Base-by-base conservation (phyloP, 2,113 vertebrate species). In the Pollimyrus isidori region DNA sequence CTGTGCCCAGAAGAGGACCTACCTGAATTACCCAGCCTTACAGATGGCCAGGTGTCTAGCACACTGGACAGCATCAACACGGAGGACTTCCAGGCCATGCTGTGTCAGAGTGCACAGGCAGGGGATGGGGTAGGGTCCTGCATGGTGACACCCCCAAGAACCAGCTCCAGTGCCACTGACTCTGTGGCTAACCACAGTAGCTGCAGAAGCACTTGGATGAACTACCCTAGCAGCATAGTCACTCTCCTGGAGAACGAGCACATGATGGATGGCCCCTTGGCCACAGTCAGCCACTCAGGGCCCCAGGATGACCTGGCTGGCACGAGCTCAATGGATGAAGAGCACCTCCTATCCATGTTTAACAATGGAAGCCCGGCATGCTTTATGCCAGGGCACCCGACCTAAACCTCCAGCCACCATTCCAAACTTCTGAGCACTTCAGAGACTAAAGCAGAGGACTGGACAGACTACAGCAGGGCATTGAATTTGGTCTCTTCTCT, bases 71-170 rank as follows among this genome's bases (percentile, higher is more conserved):
- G 93, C 26, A 95, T 98, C 1, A 95, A 96, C 94, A 97, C 97
- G 88, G 96, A 96, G 0, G 97, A 97, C 26, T 96, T 98, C 88
- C 96, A 95, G 89, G 96, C 96, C 88, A 92, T 98, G 58, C 94
- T 98, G 90, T 93, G 91, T 88, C 95, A 82, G 17, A 89, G 86
- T 48, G 23, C 2, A 84, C 45, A 21, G 10, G 21, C 82, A 84
- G 82, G 23, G 39, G 82, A 84, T 19, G 90, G 42, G 19, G 93
- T 92, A 3, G 80, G 73, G 1, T 17, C 52, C 62, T 50, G 84
- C 7, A 30, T 35, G 35, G 52, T 35, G 52, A 42, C 39, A 80
- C 90, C 89, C 4, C 69, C 91, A 0, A 89, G 89, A 83, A 94
- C n/a, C 15, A 10, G 56, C 26, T 19, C 88, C 1, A 19, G 26